Base-by-base conservation (phyloP, 2,113 vertebrate genomes). In the Catharus minimus region DNA sequence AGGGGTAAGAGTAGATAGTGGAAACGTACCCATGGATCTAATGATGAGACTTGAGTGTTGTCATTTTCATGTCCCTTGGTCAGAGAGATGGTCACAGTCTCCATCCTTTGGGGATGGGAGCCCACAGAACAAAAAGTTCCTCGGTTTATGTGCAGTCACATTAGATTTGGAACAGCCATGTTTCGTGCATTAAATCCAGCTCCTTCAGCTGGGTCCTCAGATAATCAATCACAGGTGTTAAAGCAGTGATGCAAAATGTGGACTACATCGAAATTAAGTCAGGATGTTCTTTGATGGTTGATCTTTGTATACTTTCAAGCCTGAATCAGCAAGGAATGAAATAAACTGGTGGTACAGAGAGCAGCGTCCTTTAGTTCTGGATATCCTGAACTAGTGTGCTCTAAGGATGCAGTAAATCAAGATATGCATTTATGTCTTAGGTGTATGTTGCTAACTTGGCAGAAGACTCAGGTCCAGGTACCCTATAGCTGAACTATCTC, bases 141-240 rank as follows among this genome's bases (percentile, higher is more conserved):
- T 66, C 0, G 0, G 10, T 5, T 66, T 66, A 14, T 8, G 17
- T 4, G 22, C 23, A 30, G n/a, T 52, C 19, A 33, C 9, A 18
- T 39, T 14, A 33, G 28, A 20, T 15, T 1, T 60, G 23, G 23
- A 74, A 60, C 39, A 66, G 33, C 33, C 33, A 36, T 36, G 33
- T 36, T 36, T 36, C 33, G 33, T 36, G 33, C 33, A 36, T 33
- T 24, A 46, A 73, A 13, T 66, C 53, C n/a, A 16, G 6, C 30
- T 73, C 23, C 28, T 80, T 46, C 67, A 24, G 28, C 52, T 16
- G 9, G 0, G 3, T 50, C 41, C 19, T n/a, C n/a, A 23, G 32
- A 58, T 39, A 38, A 67, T 46, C 38, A 33, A 50, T 41, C 30
- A 23, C 32, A 58, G 13, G 17, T 36, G 17, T 38, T 36, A 26